Evolutionary conservation across 1,140 invertebrate species (phyloP).

Genomic region (Drosophila pectinifera): DNA sequence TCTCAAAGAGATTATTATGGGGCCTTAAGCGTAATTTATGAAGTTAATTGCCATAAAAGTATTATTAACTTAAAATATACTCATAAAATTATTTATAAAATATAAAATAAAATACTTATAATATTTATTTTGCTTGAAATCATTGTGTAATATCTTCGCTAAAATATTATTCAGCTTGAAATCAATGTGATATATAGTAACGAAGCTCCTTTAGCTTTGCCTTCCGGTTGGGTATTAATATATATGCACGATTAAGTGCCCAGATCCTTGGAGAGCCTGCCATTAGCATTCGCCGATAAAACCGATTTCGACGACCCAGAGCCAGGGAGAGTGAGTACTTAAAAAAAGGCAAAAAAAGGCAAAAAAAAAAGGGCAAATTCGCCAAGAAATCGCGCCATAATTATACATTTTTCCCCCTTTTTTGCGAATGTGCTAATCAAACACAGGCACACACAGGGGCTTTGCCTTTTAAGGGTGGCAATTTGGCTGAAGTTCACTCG

Average conservation of each 20-base stretch:
- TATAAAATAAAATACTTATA: too few relatives aligned
- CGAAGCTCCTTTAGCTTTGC: too few relatives aligned
- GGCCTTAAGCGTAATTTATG: not conserved
- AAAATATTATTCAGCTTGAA: not conserved
- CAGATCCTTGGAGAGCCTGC: slow-evolving; percentile 42
- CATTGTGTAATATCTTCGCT: too few relatives aligned
- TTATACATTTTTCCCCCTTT: slow-evolving; percentile 54
- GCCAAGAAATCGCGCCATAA: slow-evolving; percentile 68
- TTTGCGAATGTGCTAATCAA: slow-evolving; percentile 68
- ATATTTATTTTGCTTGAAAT: too few relatives aligned
- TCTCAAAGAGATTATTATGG: not conserved
- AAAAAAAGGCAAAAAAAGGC: not conserved
- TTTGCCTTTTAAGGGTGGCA: slow-evolving; percentile 78
- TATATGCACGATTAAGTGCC: slow-evolving; percentile 33
- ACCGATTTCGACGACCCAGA: slow-evolving; percentile 14
- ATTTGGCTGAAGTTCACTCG: slow-evolving; percentile 74
- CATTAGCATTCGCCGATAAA: slow-evolving; percentile 41
- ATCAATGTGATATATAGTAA: not conserved
- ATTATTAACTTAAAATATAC: too few relatives aligned
- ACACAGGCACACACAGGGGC: slow-evolving; percentile 32
- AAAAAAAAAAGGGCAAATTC: slow-evolving; percentile 42
- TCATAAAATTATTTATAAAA: too few relatives aligned
- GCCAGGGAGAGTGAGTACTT: not conserved
- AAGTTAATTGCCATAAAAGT: too few relatives aligned
- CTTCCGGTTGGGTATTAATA: too few relatives aligned